Percentiles rank a stretch among this genome's conserved stretches.
Evolutionary conservation across 2,797 vertebrate species (phyloP).

Genomic region (Acipenser oxyrinchus): DNA sequence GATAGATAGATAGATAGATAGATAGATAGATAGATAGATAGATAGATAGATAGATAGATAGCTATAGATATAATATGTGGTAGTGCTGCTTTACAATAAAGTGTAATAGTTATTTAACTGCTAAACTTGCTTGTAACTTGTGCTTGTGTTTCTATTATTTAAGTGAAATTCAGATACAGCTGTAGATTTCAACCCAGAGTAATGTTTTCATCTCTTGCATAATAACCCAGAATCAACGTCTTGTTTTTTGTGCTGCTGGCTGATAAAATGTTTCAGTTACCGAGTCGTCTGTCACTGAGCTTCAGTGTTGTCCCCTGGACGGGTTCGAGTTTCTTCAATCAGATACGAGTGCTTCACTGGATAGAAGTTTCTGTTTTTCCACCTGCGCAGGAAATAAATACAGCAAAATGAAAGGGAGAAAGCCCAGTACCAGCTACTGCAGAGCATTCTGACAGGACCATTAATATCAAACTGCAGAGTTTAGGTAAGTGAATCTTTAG

Average conservation of each 20-base stretch:
- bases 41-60: no score
- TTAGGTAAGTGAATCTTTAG: no score
- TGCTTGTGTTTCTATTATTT: background rate
- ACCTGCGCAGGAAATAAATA: background rate
- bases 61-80: no score
- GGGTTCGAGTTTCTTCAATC: background rate
- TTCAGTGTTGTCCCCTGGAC: background rate
- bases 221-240: no score
- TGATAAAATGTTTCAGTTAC: background rate
- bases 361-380: background rate
- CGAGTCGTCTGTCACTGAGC: background rate
- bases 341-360: background rate
- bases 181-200: no score
- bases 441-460: background rate
- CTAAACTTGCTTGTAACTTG: conserved; percentile 4
- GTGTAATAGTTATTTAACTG: background rate
- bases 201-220: no score
- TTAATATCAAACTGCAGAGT: no score
- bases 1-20: no score
- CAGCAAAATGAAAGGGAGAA: conserved; percentile 4
- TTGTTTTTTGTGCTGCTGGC: background rate
- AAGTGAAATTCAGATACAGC: background rate
- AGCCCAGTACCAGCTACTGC: background rate
- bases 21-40: no score
- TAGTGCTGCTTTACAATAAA: background rate